phyloP scores from a whole-genome alignment of 2,113 vertebrate genomes.

The Neotragus moschatus region DNA sequence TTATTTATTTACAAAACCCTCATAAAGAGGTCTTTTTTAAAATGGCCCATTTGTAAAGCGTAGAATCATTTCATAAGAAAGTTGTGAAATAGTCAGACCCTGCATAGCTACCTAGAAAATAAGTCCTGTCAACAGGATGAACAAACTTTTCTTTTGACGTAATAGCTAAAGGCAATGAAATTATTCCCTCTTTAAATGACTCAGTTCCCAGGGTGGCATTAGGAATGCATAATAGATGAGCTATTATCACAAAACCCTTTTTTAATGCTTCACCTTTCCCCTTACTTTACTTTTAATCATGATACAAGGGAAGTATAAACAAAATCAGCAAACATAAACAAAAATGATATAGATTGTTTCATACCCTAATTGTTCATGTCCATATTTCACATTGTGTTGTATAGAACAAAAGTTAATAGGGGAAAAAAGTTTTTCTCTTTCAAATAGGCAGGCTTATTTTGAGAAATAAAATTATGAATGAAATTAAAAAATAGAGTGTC shows the following conservation, averaged over 20 bases:
- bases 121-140: neutral
- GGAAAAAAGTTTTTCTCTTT: neutral
- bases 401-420: neutral
- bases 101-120: conserved; percentile 27
- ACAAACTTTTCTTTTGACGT: neutral
- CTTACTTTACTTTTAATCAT: neutral
- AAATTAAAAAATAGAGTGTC: neutral
- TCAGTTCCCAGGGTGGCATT: neutral
- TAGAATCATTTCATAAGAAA: neutral
- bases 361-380: neutral
- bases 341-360: neutral
- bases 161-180: conserved; percentile 1
- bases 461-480: neutral
- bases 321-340: neutral
- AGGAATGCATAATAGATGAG: neutral
- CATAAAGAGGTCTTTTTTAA: neutral
- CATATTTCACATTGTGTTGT: neutral
- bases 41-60: neutral
- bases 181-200: neutral
- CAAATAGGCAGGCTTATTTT: neutral
- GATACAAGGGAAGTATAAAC: neutral
- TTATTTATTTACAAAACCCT: neutral
- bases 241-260: neutral
- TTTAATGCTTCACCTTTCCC: neutral
- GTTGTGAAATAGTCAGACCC: conserved; percentile 34